These are phyloP conservation scores for Lasioglossum baleicum DNA, from an alignment of 1,140 invertebrate genomes.

Conservation along the genomic window DNA sequence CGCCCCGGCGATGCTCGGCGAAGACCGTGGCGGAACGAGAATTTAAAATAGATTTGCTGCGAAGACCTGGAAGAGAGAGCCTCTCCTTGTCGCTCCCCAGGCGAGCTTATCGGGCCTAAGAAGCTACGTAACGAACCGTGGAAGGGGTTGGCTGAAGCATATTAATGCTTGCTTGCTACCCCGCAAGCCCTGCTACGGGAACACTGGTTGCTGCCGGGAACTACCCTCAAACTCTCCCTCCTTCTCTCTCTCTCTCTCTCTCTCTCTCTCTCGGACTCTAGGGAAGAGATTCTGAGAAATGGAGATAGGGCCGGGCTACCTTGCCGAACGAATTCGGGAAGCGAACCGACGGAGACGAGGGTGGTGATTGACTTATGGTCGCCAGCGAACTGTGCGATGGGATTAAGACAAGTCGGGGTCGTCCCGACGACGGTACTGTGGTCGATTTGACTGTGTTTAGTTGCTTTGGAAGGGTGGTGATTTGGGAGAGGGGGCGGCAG, in stretches of 20 bases:
- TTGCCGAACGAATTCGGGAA: slow-evolving; percentile 28
- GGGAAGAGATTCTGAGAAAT: slow-evolving; percentile 43
- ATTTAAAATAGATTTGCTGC: slow-evolving; percentile 66
- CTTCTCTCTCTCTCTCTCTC: too few species aligned
- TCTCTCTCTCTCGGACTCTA: not conserved
- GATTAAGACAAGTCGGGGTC: not conserved
- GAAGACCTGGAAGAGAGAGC: slow-evolving; percentile 12
- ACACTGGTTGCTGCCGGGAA: not conserved
- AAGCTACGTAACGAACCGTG: slow-evolving; percentile 38
- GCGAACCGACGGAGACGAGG: not conserved
- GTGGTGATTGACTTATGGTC: slow-evolving; percentile 37
- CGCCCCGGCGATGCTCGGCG: not conserved
- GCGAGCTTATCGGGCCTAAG: slow-evolving; percentile 49
- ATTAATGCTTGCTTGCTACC: slow-evolving; percentile 24
- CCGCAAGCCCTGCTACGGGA: not conserved
- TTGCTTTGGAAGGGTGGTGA: not conserved
- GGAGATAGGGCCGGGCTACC: slow-evolving; percentile 38
- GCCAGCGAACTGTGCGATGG: not conserved
- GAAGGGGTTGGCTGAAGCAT: slow-evolving; percentile 22
- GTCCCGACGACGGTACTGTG: too few species aligned
- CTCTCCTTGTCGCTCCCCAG: slow-evolving; percentile 19
- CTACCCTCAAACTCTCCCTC: too few species aligned
- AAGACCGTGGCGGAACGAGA: slow-evolving; percentile 5
- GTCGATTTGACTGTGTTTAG: not conserved
- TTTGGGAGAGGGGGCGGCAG: too few species aligned